A percentile compares a stretch with the other conserved stretches of the same genome.
These are phyloP conservation scores for Saccostrea glomerata DNA, from an alignment of 1,140 invertebrate species.

Conservation along the genomic window DNA sequence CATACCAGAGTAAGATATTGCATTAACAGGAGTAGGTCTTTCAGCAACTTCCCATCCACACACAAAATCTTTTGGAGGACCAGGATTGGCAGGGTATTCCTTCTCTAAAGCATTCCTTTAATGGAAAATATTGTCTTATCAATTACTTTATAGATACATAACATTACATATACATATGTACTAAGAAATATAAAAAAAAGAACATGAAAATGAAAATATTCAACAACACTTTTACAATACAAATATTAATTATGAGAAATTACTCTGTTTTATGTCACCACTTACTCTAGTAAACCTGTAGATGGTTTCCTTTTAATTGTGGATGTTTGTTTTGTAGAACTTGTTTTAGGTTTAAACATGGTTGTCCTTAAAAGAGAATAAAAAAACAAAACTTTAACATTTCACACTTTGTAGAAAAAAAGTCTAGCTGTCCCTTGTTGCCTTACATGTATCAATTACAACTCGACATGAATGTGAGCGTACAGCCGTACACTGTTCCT, in stretches of 20 bases:
- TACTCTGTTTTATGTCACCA: background rate
- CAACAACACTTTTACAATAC: too few species aligned
- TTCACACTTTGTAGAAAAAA: background rate
- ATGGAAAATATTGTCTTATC: background rate
- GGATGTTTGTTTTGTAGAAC: conserved; percentile 43
- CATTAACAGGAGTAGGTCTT: conserved; percentile 70
- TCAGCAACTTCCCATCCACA: conserved; percentile 66
- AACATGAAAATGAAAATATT: too few species aligned
- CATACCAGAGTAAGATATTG: conserved; percentile 68
- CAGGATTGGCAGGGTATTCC: conserved; percentile 69
- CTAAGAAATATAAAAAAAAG: background rate
- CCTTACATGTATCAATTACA: too few species aligned
- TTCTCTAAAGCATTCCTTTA: conserved; percentile 53
- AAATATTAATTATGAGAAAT: background rate
- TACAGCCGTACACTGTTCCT: background rate
- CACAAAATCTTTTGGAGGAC: conserved; percentile 61
- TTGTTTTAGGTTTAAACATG: conserved; percentile 72
- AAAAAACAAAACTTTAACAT: background rate
- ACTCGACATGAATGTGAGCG: too few species aligned
- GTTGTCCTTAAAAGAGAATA: conserved; percentile 57
- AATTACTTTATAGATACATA: too few species aligned
- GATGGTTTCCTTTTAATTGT: conserved; percentile 15
- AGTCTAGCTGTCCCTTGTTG: too few species aligned
- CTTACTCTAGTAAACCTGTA: background rate
- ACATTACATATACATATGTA: too few species aligned